Evolutionary conservation across 2,888 invertebrate species (phyloP).

Genomic region (Tipula confusa): DNA sequence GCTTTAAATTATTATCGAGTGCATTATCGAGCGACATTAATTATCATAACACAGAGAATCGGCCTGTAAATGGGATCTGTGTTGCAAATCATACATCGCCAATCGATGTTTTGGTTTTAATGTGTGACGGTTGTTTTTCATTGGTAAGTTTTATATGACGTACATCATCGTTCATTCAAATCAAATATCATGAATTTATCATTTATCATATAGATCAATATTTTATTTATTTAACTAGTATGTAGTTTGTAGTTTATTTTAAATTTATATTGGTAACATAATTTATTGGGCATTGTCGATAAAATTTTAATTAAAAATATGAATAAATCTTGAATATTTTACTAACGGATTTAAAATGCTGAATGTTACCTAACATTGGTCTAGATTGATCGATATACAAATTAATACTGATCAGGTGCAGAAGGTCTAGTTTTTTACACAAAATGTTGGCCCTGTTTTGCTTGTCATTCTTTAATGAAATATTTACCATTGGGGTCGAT

Average conservation of each 20-base stretch:
- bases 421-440: too few relatives aligned
- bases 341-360: too few relatives aligned
- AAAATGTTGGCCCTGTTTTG: too few relatives aligned
- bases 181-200: not conserved
- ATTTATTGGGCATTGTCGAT: not conserved
- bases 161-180: not conserved
- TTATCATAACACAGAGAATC: slow-evolving; percentile 82
- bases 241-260: not conserved
- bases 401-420: too few relatives aligned
- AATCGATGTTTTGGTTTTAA: slow-evolving; percentile 92
- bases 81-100: slow-evolving; percentile 99
- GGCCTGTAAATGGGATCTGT: slow-evolving; percentile 80
- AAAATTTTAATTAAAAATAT: too few relatives aligned
- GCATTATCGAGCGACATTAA: slow-evolving; percentile 85
- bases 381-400: too few relatives aligned
- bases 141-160: slow-evolving; percentile 65
- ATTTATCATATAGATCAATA: too few relatives aligned
- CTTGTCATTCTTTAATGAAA: too few relatives aligned
- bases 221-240: not conserved
- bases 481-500: too few relatives aligned
- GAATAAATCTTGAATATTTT: too few relatives aligned
- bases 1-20: slow-evolving; percentile 88
- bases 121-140: slow-evolving; percentile 96
- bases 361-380: too few relatives aligned
- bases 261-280: not conserved